Conservation (phyloP, 2,113 vertebrate genomes). For the Synchiropus splendidus region DNA sequence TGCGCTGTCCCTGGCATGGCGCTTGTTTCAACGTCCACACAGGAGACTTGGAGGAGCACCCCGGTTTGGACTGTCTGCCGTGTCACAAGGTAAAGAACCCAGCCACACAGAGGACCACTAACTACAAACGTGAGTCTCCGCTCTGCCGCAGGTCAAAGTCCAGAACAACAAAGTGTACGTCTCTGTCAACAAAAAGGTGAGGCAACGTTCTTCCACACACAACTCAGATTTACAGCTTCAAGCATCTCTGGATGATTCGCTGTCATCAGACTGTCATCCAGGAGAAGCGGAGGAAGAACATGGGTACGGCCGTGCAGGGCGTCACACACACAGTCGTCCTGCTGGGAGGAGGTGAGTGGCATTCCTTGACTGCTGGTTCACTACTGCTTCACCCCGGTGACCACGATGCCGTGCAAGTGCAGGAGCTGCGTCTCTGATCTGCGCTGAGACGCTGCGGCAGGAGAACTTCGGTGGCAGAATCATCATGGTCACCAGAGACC, state of each 20-base stretch:
- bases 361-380: background rate
- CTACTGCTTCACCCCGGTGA: background rate
- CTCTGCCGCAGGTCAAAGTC: background rate
- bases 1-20: constrained; percentile 79
- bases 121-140: no score
- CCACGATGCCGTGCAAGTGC: background rate
- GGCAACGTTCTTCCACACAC: no score
- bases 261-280: constrained; percentile 61
- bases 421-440: constrained; percentile 74
- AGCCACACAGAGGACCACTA: background rate
- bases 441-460: constrained; percentile 78
- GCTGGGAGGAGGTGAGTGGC: constrained; percentile 64
- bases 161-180: constrained; percentile 1
- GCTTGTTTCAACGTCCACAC: constrained; percentile 73
- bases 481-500: constrained; percentile 71
- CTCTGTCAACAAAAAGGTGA: constrained; percentile 1
- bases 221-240: no score
- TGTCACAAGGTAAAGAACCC: constrained; percentile 52
- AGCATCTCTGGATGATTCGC: background rate
- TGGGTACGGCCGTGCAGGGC: constrained; percentile 50
- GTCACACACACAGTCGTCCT: constrained; percentile 52
- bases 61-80: constrained; percentile 70
- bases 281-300: constrained; percentile 55
- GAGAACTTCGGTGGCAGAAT: constrained; percentile 73
- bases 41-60: constrained; percentile 79